These are phyloP conservation scores for Ascaphus truei DNA, from an alignment of 2,113 vertebrate genomes.

Conservation along the genomic window DNA sequence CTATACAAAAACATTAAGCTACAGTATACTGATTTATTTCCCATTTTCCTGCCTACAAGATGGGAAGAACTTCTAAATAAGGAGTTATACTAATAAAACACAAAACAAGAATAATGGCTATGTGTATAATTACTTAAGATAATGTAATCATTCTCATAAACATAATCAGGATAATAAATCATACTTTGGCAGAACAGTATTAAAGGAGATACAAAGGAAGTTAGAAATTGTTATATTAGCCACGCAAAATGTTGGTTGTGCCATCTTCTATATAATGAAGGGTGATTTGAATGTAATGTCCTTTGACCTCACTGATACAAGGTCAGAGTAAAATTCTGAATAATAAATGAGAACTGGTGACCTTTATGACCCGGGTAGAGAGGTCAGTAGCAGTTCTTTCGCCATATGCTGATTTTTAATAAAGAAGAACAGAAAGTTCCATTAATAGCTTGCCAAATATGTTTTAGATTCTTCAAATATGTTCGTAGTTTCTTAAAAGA, in stretches of 20 bases:
- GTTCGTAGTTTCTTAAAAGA: slow-evolving; percentile 39
- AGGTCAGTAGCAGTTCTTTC: slow-evolving; percentile 63
- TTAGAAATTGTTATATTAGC: slow-evolving; percentile 52
- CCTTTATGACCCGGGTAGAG: slow-evolving; percentile 67
- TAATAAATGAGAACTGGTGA: slow-evolving; percentile 79
- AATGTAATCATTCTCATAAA: too few species aligned
- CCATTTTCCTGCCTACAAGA: too few species aligned
- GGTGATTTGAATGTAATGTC: slow-evolving; percentile 55
- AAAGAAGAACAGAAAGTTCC: slow-evolving; percentile 51
- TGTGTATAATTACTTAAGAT: too few species aligned
- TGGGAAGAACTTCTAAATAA: too few species aligned
- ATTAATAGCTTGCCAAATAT: slow-evolving; percentile 59
- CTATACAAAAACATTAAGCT: too few species aligned
- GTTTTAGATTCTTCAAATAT: too few species aligned
- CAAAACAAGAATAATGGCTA: too few species aligned
- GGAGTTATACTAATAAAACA: too few species aligned
- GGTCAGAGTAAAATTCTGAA: slow-evolving; percentile 77
- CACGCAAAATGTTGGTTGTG: slow-evolving; percentile 51
- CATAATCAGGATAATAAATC: too few species aligned
- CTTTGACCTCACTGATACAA: slow-evolving; percentile 65
- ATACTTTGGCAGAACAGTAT: too few species aligned
- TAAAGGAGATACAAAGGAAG: slow-evolving; percentile 25
- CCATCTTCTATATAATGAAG: too few species aligned
- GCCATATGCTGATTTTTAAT: slow-evolving; percentile 70
- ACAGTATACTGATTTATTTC: too few species aligned